These are phyloP conservation scores for Cyprinella venusta DNA, from an alignment of 2,797 vertebrate species.

Conservation along the genomic window DNA sequence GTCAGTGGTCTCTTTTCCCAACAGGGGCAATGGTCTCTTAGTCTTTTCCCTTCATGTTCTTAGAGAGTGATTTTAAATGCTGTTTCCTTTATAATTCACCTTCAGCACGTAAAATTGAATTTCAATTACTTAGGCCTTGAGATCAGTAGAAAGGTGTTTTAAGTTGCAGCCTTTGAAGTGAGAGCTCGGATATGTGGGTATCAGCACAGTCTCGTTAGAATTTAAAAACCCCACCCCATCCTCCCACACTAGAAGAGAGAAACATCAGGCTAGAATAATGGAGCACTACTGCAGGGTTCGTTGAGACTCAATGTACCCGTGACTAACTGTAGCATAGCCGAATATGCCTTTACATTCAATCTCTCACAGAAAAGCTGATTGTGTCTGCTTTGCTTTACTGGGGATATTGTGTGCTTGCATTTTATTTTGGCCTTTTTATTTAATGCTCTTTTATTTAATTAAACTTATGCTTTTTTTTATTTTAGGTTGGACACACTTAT, in stretches of 20 bases:
- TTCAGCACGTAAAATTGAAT: conserved; percentile 25
- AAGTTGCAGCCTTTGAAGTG: conserved; percentile 48
- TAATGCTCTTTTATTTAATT: background rate
- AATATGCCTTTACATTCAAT: conserved; percentile 1
- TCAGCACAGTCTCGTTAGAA: conserved; percentile 39
- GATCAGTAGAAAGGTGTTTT: conserved; percentile 49
- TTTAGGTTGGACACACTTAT: background rate
- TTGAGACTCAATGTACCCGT: background rate
- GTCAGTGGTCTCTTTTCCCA: background rate
- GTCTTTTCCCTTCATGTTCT: conserved; percentile 8
- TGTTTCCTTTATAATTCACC: conserved; percentile 16
- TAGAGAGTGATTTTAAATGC: conserved; percentile 11
- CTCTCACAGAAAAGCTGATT: background rate
- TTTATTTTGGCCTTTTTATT: background rate
- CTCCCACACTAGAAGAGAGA: background rate
- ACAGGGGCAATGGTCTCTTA: background rate
- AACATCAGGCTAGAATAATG: background rate
- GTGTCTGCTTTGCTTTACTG: conserved; percentile 3
- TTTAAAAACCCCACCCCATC: conserved; percentile 26
- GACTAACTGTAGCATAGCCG: background rate
- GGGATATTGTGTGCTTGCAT: conserved; percentile 5
- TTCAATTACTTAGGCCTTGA: conserved; percentile 29
- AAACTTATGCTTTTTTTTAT: background rate
- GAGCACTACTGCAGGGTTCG: conserved; percentile 13
- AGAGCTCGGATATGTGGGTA: conserved; percentile 20